Conservation (phyloP, 2,113 vertebrate species). For the Tragelaphus strepsiceros region DNA sequence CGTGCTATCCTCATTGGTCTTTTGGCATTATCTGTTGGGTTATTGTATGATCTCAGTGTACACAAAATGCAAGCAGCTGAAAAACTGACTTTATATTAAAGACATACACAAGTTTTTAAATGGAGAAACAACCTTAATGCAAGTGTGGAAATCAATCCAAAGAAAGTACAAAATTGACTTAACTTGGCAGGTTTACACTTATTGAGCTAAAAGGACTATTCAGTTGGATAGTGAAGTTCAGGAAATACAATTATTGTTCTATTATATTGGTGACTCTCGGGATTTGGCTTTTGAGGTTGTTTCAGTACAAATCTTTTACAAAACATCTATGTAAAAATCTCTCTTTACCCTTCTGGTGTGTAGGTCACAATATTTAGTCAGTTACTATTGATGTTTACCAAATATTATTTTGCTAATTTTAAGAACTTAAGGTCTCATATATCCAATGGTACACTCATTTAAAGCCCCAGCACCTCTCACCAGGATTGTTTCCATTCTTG, state of each 20-base stretch:
- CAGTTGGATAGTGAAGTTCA: neutral
- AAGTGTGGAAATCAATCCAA: neutral
- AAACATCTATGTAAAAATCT: neutral
- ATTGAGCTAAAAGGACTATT: neutral
- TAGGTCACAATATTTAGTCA: neutral
- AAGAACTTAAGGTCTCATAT: slow-evolving; percentile 12
- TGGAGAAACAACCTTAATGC: neutral
- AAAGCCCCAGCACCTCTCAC: neutral
- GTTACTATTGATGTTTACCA: neutral
- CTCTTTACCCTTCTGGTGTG: neutral
- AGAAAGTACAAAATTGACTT: neutral
- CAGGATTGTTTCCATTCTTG: neutral
- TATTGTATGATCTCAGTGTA: neutral
- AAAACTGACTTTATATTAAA: neutral
- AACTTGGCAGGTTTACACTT: neutral
- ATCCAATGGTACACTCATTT: neutral
- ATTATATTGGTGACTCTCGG: neutral
- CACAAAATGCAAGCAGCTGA: neutral
- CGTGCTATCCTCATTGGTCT: neutral
- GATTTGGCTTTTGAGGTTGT: neutral
- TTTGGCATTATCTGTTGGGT: neutral
- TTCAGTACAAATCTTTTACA: neutral
- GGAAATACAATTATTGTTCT: neutral
- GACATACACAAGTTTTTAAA: neutral
- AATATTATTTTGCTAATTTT: neutral